Conservation (phyloP, 2,888 invertebrate species). For the Drosophila mayaguana region DNA sequence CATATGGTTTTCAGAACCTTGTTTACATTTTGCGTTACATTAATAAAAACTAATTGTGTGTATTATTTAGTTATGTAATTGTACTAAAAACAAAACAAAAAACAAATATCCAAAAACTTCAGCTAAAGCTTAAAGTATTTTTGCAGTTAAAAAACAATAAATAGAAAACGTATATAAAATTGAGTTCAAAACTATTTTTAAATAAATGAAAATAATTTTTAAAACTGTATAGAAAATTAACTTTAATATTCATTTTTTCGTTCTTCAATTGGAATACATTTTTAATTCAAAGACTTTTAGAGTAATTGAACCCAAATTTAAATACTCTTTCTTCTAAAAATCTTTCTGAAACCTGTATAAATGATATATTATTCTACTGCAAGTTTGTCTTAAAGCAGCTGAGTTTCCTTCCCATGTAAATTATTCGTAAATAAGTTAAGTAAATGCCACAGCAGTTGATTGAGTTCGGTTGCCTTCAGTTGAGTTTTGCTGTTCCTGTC, state of each 20-base stretch:
- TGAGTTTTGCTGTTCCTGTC: constrained; percentile 34
- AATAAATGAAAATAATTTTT: not conserved
- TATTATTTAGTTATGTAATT: constrained; percentile 53
- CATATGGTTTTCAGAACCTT: constrained; percentile 22
- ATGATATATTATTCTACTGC: constrained; percentile 6
- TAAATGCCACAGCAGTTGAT: constrained; percentile 29
- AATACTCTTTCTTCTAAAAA: constrained; percentile 13
- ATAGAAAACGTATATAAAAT: not conserved
- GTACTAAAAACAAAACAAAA: constrained; percentile 48
- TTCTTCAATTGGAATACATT: not conserved
- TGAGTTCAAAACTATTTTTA: not conserved
- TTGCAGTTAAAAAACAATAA: constrained; percentile 13
- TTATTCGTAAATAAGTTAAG: constrained; percentile 27
- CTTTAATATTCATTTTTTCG: no score
- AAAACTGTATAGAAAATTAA: not conserved
- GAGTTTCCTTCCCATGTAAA: constrained; percentile 46
- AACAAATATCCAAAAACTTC: constrained; percentile 4
- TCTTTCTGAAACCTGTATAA: not conserved
- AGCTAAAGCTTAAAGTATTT: constrained; percentile 19
- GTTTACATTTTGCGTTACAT: constrained; percentile 49
- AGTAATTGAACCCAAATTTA: not conserved
- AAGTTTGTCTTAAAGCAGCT: constrained; percentile 19
- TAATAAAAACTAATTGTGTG: constrained; percentile 52
- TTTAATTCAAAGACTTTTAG: not conserved
- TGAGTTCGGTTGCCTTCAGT: constrained; percentile 34